Conservation (phyloP, 1,140 invertebrate genomes). For the Mamestra configurata region DNA sequence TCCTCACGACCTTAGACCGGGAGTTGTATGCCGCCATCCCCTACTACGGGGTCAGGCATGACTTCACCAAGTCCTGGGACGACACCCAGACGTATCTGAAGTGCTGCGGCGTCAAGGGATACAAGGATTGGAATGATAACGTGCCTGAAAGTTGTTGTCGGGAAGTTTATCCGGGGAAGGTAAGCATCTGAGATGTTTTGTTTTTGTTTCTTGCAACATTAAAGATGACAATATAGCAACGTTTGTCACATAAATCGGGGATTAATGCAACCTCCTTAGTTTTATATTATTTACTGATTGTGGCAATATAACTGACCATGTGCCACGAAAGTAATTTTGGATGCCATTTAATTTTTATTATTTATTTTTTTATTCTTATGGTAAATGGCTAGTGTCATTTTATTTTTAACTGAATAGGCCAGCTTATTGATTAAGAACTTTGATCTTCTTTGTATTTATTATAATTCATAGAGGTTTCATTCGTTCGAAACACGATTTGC, state of each 20-base stretch:
- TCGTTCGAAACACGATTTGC: too few species aligned
- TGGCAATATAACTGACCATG: background rate
- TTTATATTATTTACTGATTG: background rate
- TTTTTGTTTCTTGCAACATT: background rate
- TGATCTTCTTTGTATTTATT: too few species aligned
- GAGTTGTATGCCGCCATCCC: constrained; percentile 93
- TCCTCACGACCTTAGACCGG: constrained; percentile 91
- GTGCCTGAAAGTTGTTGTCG: constrained; percentile 94
- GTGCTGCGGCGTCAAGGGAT: constrained; percentile 94
- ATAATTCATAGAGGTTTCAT: too few species aligned
- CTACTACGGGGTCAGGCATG: constrained; percentile 90
- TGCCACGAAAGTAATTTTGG: background rate
- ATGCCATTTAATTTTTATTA: background rate
- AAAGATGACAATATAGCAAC: too few species aligned
- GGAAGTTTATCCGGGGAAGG: constrained; percentile 89
- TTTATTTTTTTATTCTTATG: too few species aligned
- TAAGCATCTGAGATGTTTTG: constrained; percentile 66
- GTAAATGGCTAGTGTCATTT: background rate
- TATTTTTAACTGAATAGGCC: background rate
- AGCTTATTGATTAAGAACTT: too few species aligned
- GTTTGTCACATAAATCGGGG: too few species aligned
- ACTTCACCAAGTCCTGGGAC: constrained; percentile 94
- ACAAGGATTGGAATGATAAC: constrained; percentile 92
- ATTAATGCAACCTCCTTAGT: too few species aligned
- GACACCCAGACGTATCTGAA: constrained; percentile 93